A percentile compares a stretch with the other conserved stretches of the same genome.
These are phyloP conservation scores for Papilio dardanus DNA, from an alignment of 1,140 invertebrate species.

Conservation along the genomic window DNA sequence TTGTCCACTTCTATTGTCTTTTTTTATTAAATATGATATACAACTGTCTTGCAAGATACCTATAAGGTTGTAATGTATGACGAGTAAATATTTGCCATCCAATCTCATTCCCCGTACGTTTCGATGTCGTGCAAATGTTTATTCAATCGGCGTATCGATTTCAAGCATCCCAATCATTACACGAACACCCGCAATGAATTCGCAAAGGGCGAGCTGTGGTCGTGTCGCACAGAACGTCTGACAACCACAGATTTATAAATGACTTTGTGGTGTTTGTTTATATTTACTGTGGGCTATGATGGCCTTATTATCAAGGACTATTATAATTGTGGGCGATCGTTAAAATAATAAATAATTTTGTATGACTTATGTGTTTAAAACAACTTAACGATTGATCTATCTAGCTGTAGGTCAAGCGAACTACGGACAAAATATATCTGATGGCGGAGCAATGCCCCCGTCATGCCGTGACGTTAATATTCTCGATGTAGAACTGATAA, in stretches of 20 bases:
- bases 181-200: constrained; percentile 17
- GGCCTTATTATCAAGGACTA: background rate
- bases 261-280: background rate
- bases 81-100: background rate
- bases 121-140: constrained; percentile 27
- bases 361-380: background rate
- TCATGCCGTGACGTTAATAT: background rate
- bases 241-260: background rate
- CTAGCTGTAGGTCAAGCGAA: background rate
- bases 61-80: constrained; percentile 9
- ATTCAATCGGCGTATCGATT: constrained; percentile 31
- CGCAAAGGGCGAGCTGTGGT: constrained; percentile 6
- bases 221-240: background rate
- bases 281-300: background rate
- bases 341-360: constrained; percentile 5
- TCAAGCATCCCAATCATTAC: constrained; percentile 29
- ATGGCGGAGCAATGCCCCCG: background rate
- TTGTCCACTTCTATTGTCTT: too few relatives aligned
- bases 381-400: background rate
- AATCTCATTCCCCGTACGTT: constrained; percentile 14
- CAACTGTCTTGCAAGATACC: background rate
- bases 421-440: too few relatives aligned
- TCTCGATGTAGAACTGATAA: background rate
- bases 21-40: background rate
- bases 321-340: background rate